These are phyloP conservation scores for Galeopterus variegatus DNA, from an alignment of 2,113 vertebrate genomes.

Conservation along the genomic window DNA sequence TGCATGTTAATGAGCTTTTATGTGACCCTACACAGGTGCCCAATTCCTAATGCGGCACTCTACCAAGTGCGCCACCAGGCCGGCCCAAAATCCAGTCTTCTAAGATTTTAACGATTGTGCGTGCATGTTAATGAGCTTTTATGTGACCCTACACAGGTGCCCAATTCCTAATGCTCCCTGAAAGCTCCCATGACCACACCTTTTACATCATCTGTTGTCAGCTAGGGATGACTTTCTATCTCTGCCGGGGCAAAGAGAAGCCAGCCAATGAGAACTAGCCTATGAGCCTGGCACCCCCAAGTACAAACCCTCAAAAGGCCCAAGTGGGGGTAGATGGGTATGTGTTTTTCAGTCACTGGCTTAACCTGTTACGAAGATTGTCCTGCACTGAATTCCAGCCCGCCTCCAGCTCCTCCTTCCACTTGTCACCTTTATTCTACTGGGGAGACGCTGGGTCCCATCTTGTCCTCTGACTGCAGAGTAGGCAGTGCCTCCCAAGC, in stretches of 20 bases:
- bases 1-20: background rate
- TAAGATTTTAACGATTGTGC: background rate
- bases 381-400: background rate
- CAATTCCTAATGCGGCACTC: background rate
- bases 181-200: background rate
- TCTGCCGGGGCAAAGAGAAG: background rate
- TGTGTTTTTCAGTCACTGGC: background rate
- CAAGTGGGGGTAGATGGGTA: background rate
- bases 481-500: background rate
- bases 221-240: background rate
- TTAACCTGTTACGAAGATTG: background rate
- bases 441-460: background rate
- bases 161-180: background rate
- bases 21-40: background rate
- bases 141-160: background rate
- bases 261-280: constrained; percentile 5
- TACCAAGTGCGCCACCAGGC: no score
- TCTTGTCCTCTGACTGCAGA: background rate
- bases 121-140: background rate
- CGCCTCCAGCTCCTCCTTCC: background rate
- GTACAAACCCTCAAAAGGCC: no score
- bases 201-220: background rate
- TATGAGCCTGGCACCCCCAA: background rate
- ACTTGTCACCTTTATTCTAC: background rate
- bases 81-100: no score